These are phyloP conservation scores for Phymastichus coffea DNA, from an alignment of 1,140 invertebrate species.

Conservation along the genomic window DNA sequence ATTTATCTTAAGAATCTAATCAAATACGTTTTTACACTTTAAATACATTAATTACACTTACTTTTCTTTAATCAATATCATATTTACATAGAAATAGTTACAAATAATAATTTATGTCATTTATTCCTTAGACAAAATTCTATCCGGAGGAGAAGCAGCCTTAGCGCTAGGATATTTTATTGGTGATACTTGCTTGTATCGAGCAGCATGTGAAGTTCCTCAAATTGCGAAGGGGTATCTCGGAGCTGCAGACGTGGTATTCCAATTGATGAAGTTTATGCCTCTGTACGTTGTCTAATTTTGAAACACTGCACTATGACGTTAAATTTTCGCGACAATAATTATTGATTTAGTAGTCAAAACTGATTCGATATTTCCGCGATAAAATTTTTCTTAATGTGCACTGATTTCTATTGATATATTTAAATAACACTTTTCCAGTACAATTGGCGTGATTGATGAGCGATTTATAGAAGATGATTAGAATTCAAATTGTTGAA, in stretches of 20 bases:
- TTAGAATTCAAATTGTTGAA: not conserved
- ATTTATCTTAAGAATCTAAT: too few species aligned
- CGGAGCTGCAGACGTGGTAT: conserved; percentile 70
- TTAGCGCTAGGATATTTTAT: conserved; percentile 70
- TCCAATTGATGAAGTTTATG: conserved; percentile 70
- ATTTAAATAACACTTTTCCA: too few species aligned
- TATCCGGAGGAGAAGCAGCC: conserved; percentile 68
- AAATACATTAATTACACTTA: too few species aligned
- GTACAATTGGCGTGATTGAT: too few species aligned
- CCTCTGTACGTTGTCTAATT: conserved; percentile 59
- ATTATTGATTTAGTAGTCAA: too few species aligned
- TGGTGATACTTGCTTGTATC: conserved; percentile 75
- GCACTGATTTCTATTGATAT: too few species aligned
- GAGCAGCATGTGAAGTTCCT: conserved; percentile 74
- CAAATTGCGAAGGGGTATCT: conserved; percentile 71
- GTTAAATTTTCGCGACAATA: too few species aligned
- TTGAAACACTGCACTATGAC: conserved; percentile 6
- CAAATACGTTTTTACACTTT: not conserved
- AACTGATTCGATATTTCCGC: too few species aligned
- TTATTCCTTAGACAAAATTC: conserved; percentile 47
- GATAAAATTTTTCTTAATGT: conserved; percentile 1
- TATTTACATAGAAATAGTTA: not conserved
- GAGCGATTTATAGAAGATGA: too few species aligned
- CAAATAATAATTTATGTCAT: conserved; percentile 14
- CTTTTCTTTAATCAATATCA: not conserved